Evolutionary conservation across 1,140 invertebrate species (phyloP).

Genomic region (Microplitis demolitor): DNA sequence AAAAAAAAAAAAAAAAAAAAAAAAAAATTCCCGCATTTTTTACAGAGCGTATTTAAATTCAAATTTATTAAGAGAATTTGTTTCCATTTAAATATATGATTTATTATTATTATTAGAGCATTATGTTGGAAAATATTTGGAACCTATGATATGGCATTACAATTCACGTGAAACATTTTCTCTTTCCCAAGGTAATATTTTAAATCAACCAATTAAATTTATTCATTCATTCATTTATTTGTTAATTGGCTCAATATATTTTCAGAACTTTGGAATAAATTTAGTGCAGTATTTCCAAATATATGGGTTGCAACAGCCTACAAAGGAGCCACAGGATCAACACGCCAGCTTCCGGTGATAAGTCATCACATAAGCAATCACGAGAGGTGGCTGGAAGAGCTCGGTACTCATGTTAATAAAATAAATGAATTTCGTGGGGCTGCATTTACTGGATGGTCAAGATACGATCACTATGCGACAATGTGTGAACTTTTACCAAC

Average conservation of each 20-base stretch:
- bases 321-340: constrained; percentile 87
- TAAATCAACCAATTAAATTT: too few species aligned
- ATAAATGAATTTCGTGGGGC: constrained; percentile 68
- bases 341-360: constrained; percentile 70
- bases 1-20: too few species aligned
- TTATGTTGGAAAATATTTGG: constrained; percentile 75
- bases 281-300: constrained; percentile 78
- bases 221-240: too few species aligned
- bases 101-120: constrained; percentile 60
- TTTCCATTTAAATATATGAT: not conserved
- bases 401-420: constrained; percentile 60
- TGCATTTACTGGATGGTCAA: constrained; percentile 80
- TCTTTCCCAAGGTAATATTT: constrained; percentile 53
- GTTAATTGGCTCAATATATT: not conserved
- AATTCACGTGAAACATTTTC: constrained; percentile 59
- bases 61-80: not conserved
- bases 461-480: constrained; percentile 91
- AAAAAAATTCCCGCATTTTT: too few species aligned
- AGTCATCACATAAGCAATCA: constrained; percentile 72
- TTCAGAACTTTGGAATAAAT: constrained; percentile 76
- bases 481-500: constrained; percentile 90
- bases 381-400: constrained; percentile 68
- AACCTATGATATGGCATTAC: constrained; percentile 87
- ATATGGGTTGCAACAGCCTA: constrained; percentile 94
- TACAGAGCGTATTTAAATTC: not conserved